A percentile compares a stretch with the other conserved stretches of the same genome.
These are phyloP conservation scores for Sebastes kiyomatsui DNA, from an alignment of 2,797 vertebrate genomes.

Conservation along the genomic window DNA sequence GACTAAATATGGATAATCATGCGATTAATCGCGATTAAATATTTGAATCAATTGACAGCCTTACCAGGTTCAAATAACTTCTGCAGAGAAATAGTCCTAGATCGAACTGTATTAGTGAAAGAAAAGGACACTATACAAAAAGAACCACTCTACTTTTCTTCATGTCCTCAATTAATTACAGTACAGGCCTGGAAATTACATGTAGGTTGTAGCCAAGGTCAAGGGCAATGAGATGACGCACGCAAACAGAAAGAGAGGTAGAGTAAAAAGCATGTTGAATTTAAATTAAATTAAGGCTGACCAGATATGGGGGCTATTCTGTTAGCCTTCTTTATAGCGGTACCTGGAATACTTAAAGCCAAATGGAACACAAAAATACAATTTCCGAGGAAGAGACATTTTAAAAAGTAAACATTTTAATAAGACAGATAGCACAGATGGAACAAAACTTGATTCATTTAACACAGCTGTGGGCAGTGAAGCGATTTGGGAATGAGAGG, in stretches of 20 bases:
- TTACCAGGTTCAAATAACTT: no score
- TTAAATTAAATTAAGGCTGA: conserved; percentile 20
- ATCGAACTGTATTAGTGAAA: not conserved
- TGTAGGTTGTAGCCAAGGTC: conserved; percentile 2
- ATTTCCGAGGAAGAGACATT: not conserved
- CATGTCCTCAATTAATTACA: conserved; percentile 4
- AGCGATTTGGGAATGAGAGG: not conserved
- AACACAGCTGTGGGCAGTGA: conserved; percentile 3
- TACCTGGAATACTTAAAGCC: conserved; percentile 6
- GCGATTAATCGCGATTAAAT: no score
- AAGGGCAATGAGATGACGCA: conserved; percentile 2
- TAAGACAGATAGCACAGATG: conserved; percentile 4
- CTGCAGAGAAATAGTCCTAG: not conserved
- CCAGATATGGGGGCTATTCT: not conserved
- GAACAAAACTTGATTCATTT: conserved; percentile 28
- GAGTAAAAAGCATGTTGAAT: conserved; percentile 1
- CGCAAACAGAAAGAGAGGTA: not conserved
- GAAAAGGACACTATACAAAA: not conserved
- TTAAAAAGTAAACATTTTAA: conserved; percentile 31
- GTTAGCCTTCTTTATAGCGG: not conserved
- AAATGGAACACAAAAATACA: conserved; percentile 8
- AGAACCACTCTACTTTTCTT: not conserved
- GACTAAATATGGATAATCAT: no score
- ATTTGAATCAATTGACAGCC: no score
- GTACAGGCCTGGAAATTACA: conserved; percentile 4